Evolutionary conservation across 2,797 vertebrate genomes (phyloP).

Genomic region (Leuciscus waleckii): DNA sequence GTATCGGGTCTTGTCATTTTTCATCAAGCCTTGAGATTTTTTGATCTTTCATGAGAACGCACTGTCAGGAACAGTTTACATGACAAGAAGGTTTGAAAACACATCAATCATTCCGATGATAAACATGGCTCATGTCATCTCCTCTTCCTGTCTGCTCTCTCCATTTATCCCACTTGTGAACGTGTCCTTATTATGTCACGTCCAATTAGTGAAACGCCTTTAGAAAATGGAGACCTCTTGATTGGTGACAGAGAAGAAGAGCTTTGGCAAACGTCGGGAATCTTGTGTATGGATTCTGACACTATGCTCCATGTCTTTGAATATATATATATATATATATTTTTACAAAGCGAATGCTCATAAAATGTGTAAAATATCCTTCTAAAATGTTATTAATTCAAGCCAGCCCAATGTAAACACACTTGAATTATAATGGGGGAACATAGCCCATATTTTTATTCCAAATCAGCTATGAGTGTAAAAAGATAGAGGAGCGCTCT

Average conservation of each 20-base stretch:
- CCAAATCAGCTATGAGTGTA: constrained; percentile 10
- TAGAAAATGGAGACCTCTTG: constrained; percentile 59
- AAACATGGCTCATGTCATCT: constrained; percentile 54
- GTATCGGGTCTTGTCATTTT: constrained; percentile 62
- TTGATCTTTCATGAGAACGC: constrained; percentile 59
- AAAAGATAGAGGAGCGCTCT: constrained; percentile 10
- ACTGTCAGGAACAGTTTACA: constrained; percentile 64
- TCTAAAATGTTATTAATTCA: constrained; percentile 24
- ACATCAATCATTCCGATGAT: constrained; percentile 61
- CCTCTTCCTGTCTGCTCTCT: constrained; percentile 39
- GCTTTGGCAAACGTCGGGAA: constrained; percentile 59
- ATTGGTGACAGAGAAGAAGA: constrained; percentile 54
- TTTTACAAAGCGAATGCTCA: constrained; percentile 8
- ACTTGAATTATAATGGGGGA: background rate
- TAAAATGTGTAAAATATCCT: constrained; percentile 25
- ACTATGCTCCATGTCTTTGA: constrained; percentile 39
- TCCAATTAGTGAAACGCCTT: constrained; percentile 69
- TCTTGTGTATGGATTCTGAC: constrained; percentile 60
- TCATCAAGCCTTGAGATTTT: constrained; percentile 59
- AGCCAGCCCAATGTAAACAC: constrained; percentile 28
- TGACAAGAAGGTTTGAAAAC: constrained; percentile 63
- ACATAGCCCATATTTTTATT: constrained; percentile 13
- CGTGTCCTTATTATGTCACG: constrained; percentile 72
- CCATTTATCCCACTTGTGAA: constrained; percentile 59
- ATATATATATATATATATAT: constrained; percentile 10